Evolutionary conservation across 1,140 invertebrate species (phyloP), one percentile per base, ranked within the genome.

Genomic region (Neodiprion pinetum): DNA sequence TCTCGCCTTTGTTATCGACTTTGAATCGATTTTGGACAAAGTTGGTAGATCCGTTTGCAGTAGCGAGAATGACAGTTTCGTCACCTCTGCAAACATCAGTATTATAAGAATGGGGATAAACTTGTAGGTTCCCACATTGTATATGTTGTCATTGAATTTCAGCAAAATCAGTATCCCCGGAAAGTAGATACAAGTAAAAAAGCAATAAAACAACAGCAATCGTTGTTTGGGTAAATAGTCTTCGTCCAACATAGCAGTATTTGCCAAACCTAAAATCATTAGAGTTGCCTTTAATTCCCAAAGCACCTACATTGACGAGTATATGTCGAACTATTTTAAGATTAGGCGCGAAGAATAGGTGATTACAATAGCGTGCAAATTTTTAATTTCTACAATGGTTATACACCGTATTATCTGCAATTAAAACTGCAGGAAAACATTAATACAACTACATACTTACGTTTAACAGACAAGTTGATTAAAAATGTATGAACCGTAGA

Each of bases 151-250:
- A 69, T 84, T 88, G 68, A 84, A 78, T 47, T 86, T 83, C 14
- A 89, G 78, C 11, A 87, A 75, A 72, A 83, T 80, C 21, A 88
- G 73, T 69, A 89, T 87, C 14, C 80, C 83, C 12, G 84, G 79
- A 50, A 88, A 85, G 70, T 89, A 88, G 77, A 88, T 86, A 53
- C 87, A 88, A 0, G 86, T 88, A 48, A 87, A 86, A 1, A 82
- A 84, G 67, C 82, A 85, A 67, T 88, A 83, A 10, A 83, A 83
- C n/a, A 89, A 70, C 68, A 88, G 67, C 21, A 88, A 69, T 72
- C 84, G 80, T 47, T 85, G 85, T 65, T 80, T 80, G 65, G 82
- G 75, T 70, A 82, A 77, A 74, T 75, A 81, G 28, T 79, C 79
- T 53, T 79, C 72, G 17, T 73, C 77, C 83, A 86, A 61, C 53